Conservation (phyloP, 1,140 invertebrate genomes). For the Caenorhabditis remanei region DNA sequence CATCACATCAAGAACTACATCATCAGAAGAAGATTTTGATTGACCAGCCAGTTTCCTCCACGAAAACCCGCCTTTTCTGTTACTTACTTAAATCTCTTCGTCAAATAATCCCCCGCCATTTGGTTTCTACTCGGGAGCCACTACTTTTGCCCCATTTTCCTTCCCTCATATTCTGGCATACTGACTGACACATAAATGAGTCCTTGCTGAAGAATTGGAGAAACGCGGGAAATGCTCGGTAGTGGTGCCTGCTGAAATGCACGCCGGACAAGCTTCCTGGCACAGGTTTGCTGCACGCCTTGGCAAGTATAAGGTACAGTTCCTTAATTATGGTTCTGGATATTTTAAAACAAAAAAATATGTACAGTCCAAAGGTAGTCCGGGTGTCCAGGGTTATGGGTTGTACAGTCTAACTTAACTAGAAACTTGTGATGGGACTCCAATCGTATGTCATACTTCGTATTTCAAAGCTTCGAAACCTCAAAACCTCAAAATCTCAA, state of each 20-base stretch:
- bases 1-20: too few species aligned
- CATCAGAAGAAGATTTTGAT: constrained; percentile 10
- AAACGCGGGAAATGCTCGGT: constrained; percentile 53
- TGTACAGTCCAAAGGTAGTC: neutral
- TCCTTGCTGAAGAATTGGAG: constrained; percentile 52
- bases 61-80: constrained; percentile 20
- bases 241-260: constrained; percentile 55
- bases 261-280: constrained; percentile 55
- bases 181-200: constrained; percentile 52
- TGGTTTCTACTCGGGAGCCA: neutral
- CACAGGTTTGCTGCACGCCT: constrained; percentile 55
- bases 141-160: neutral
- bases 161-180: constrained; percentile 41
- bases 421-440: too few species aligned
- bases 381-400: neutral
- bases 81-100: constrained; percentile 14
- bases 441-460: too few species aligned
- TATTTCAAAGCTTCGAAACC: too few species aligned
- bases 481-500: too few species aligned
- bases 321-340: neutral
- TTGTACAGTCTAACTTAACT: neutral
- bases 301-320: constrained; percentile 55
- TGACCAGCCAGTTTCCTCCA: neutral
- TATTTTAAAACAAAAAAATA: too few species aligned
- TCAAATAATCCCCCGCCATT: constrained; percentile 31